Percentiles rank a stretch among this genome's conserved stretches.
Evolutionary conservation across 2,888 invertebrate species (phyloP).

Genomic region (Mesorhabditis sp.): DNA sequence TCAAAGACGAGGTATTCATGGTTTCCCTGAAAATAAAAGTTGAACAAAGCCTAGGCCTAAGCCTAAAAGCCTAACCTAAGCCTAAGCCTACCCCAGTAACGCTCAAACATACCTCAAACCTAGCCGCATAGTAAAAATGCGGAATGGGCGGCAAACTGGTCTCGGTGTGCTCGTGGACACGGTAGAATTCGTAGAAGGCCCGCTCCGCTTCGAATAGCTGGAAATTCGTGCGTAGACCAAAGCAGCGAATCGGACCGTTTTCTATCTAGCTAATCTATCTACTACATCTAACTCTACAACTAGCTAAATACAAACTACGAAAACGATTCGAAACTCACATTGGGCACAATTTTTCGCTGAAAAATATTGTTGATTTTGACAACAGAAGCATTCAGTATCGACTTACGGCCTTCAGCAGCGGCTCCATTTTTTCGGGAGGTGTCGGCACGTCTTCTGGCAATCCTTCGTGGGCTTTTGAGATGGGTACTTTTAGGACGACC

Average conservation of each 20-base stretch:
- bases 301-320: no score
- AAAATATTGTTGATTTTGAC: no score
- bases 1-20: slow-evolving; percentile 4
- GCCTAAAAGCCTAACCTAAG: no score
- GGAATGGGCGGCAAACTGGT: neutral
- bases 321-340: no score
- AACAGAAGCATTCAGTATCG: neutral
- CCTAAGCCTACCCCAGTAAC: no score
- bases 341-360: no score
- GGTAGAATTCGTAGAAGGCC: slow-evolving; percentile 1
- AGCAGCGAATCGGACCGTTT: no score
- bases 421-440: neutral
- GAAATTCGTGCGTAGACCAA: neutral
- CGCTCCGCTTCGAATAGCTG: slow-evolving; percentile 1
- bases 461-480: neutral
- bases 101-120: neutral
- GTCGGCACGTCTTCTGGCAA: neutral
- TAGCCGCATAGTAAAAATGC: slow-evolving; percentile 1
- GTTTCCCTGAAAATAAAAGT: neutral
- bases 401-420: neutral
- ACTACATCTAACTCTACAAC: no score
- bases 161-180: neutral
- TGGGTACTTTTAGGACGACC: slow-evolving; percentile 1
- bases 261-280: no score
- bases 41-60: no score